Base-by-base conservation (phyloP, 2,797 vertebrate genomes). In the Danio jaintianensis region DNA sequence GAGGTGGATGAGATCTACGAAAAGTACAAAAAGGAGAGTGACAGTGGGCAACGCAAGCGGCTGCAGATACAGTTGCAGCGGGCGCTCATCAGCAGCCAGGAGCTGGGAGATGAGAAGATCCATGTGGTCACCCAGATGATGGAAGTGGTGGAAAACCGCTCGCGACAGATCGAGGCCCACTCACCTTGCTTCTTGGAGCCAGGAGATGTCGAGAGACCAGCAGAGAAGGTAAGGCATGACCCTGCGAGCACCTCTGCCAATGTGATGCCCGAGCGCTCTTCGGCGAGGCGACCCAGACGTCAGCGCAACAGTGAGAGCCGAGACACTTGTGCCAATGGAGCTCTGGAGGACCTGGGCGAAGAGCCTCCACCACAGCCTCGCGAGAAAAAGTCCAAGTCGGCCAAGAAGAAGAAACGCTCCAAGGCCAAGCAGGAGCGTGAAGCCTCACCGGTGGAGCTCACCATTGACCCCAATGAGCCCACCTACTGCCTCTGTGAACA, bases 401-500 rank as follows among this genome's bases (percentile, higher is more conserved):
- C 96, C 6, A 99, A 99, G 93, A 98, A 99, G 92, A 99, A 99
- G 90, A 99, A 99, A 79, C 96, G 97, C n/a, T 94, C 95, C 82
- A 98, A 97, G 91, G 93, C 95, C 88, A 98, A 98, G 85, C 95
- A 96, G 85, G 97, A 98, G 85, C 94, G 97, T 7, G 97, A 98
- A 15, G 91, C 95, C 11, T 99, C 97, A 0, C 98, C 97, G 0
- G 96, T 97, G 13, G 97, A 99, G 77, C 98, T 97, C 75, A 94
- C 96, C 75, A 96, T 99, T 15, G 98, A 99, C 89, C 98, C 98
- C 71, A 98, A 99, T 47, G 98, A 99, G 91, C 98, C 98, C 50
- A 99, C 98, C 18, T 99, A 99, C 89, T 99, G 97, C 87, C 93
- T 99, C 47, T 99, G 97, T 61, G 96, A 98, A 91, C 97, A 99